phyloP scores from a whole-genome alignment of 2,888 invertebrate species.

The Nomada hirtipes region DNA sequence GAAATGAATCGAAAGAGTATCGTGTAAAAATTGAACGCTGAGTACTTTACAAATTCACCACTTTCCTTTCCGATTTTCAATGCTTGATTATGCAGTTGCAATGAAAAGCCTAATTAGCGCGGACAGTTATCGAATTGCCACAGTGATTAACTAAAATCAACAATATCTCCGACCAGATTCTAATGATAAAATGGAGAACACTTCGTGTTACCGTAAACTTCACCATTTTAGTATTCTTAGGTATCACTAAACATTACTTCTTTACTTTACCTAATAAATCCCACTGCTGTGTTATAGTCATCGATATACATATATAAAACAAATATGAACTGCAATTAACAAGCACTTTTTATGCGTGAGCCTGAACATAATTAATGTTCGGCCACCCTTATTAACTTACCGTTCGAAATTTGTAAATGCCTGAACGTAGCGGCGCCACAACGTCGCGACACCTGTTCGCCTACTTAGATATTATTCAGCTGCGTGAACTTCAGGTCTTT shows the following conservation, averaged over 20 bases:
- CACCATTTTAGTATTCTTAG: neutral
- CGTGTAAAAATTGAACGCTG: too few relatives aligned
- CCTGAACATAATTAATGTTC: neutral
- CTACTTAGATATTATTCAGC: neutral
- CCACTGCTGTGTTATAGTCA: too few relatives aligned
- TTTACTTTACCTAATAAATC: too few relatives aligned
- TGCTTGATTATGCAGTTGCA: neutral
- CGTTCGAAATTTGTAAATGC: slow-evolving; percentile 1
- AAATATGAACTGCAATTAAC: neutral
- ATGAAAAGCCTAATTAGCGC: slow-evolving; percentile 1
- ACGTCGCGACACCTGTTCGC: slow-evolving; percentile 37
- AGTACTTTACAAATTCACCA: neutral
- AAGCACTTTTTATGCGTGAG: neutral
- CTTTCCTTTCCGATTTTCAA: neutral
- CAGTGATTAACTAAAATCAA: slow-evolving; percentile 8
- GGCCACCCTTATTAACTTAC: slow-evolving; percentile 10
- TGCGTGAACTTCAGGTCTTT: slow-evolving; percentile 30
- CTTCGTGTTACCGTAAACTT: neutral
- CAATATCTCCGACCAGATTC: neutral
- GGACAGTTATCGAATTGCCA: slow-evolving; percentile 32
- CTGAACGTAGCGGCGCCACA: slow-evolving; percentile 5
- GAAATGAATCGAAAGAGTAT: too few relatives aligned
- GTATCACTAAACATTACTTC: neutral
- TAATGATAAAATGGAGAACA: neutral
- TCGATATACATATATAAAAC: neutral